Evolutionary conservation across 1,140 invertebrate species (phyloP), one percentile per base, ranked within the genome.

Genomic region (Ruditapes philippinarum): DNA sequence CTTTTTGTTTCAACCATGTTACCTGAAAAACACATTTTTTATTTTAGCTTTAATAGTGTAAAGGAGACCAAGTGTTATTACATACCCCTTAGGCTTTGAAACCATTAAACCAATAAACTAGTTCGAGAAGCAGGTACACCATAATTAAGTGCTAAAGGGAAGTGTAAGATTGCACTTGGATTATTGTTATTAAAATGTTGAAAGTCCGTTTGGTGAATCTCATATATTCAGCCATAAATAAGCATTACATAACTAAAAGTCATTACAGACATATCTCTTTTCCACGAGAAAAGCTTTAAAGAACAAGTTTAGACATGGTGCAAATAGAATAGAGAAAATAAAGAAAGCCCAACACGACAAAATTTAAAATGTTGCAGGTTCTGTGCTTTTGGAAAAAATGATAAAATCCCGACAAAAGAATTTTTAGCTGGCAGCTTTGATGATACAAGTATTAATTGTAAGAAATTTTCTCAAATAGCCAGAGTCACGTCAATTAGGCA

Each of bases 31-130:
- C n/a, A n/a, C n/a, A n/a, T n/a, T n/a, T n/a, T n/a, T n/a, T n/a
- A n/a, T n/a, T n/a, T n/a, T n/a, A n/a, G n/a, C 60, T n/a, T 65
- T 65, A 65, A 65, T 65, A 65, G 60, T 65, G 60, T 65, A 65
- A 11, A 65, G 60, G 60, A 65, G 60, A 65, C 60, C 60, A 9
- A n/a, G 60, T 65, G 60, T 12, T n/a, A 12, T 65, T 65, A 65
- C 60, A 65, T 65, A 65, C 60, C 60, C 60, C 60, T 65, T 65
- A 7, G 60, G 60, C 60, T 65, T 65, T 65, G 60, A 65, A 65
- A 65, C n/a, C n/a, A n/a, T n/a, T n/a, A n/a, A 11, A 40, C 74
- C 42, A 78, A n/a, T 22, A 57, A 25, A 51, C 5, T 14, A 78
- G 28, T 4, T 31, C 42, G 25, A 14, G 45, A 19, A 12, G 2